Evolutionary conservation across 2,797 vertebrate genomes (phyloP).

Genomic region (Sebastiscus albofasciatus): DNA sequence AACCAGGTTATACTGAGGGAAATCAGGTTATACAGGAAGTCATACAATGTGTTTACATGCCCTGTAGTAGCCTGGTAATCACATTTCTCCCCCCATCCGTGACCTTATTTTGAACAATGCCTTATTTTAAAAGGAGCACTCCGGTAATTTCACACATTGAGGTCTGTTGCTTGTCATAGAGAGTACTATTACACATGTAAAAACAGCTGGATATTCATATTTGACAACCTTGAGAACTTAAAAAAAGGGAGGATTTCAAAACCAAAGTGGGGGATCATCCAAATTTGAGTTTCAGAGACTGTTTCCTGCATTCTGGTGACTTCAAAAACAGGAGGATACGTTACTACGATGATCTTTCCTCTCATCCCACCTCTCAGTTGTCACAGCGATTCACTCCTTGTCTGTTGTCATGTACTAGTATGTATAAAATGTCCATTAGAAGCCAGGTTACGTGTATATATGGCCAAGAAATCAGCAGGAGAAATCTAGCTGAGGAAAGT

Average conservation of each 20-base stretch:
- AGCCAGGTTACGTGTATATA: neutral
- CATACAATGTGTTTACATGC: neutral
- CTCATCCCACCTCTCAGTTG: too few relatives aligned
- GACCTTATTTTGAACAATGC: neutral
- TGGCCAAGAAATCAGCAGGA: neutral
- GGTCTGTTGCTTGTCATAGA: neutral
- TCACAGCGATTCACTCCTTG: too few relatives aligned
- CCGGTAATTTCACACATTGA: neutral
- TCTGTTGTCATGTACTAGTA: neutral
- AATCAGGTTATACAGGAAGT: slow-evolving; percentile 42
- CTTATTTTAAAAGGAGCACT: neutral
- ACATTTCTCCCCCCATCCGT: neutral
- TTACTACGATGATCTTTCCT: too few relatives aligned
- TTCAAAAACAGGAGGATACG: too few relatives aligned
- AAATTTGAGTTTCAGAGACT: too few relatives aligned
- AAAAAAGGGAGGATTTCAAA: too few relatives aligned
- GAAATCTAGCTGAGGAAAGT: neutral
- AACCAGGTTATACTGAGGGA: slow-evolving; percentile 4
- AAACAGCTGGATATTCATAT: neutral
- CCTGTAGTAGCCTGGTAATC: slow-evolving; percentile 3
- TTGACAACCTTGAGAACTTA: too few relatives aligned
- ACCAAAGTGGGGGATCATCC: too few relatives aligned
- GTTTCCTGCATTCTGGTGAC: too few relatives aligned
- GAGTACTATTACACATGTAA: neutral
- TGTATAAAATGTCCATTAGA: neutral